Percentiles rank a stretch among this genome's conserved stretches.
Evolutionary conservation across 1,140 invertebrate species (phyloP).

Genomic region (Orchestia grillus): DNA sequence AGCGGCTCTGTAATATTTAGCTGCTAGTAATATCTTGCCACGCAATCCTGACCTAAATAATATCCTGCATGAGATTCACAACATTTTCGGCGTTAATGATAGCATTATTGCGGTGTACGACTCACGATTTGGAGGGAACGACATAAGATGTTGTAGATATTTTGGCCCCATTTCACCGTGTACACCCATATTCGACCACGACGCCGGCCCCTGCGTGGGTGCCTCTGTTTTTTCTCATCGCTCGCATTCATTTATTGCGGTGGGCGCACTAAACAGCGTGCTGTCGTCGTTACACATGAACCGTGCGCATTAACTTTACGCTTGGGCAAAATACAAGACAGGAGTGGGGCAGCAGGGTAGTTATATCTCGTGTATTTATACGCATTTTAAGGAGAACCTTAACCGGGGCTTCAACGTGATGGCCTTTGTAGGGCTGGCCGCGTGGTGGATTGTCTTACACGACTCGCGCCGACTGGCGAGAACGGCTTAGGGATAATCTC

Average conservation of each 20-base stretch:
- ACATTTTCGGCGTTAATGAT: neutral
- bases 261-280: neutral
- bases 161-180: neutral
- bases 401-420: neutral
- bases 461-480: neutral
- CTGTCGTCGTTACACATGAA: neutral
- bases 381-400: neutral
- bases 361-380: neutral
- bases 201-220: neutral
- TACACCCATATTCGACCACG: neutral
- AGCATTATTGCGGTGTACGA: neutral
- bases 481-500: neutral
- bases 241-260: neutral
- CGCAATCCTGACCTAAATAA: too few relatives aligned
- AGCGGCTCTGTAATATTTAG: too few relatives aligned
- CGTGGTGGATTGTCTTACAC: neutral
- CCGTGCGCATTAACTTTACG: neutral
- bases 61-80: too few relatives aligned
- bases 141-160: neutral
- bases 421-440: neutral
- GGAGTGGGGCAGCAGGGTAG: neutral
- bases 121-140: neutral
- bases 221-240: neutral
- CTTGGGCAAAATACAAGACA: neutral
- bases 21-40: too few relatives aligned